Conservation (phyloP, 2,797 vertebrate species). For the Paratrypauchen microcephalus region DNA sequence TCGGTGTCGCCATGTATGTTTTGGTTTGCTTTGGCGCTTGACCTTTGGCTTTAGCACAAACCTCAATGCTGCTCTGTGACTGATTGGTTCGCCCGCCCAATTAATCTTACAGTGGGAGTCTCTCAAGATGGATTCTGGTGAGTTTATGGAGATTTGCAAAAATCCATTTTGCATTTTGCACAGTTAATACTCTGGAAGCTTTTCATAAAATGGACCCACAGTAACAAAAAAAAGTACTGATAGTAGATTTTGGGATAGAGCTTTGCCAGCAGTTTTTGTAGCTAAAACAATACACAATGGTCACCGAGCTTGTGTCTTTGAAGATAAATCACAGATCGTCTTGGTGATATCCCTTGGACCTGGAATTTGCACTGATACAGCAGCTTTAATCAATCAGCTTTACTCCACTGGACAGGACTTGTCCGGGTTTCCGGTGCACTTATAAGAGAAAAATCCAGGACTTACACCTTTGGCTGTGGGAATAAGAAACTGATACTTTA, state of each 20-base stretch:
- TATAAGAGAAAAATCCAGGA: slow-evolving; percentile 14
- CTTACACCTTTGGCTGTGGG: slow-evolving; percentile 5
- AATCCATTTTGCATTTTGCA: too few relatives aligned
- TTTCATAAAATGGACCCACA: neutral
- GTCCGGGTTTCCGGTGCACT: slow-evolving; percentile 19
- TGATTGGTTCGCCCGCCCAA: too few relatives aligned
- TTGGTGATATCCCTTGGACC: slow-evolving; percentile 18
- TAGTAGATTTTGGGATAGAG: neutral
- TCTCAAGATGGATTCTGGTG: too few relatives aligned
- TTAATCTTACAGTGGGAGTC: too few relatives aligned
- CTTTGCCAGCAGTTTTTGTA: neutral
- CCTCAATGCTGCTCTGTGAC: too few relatives aligned
- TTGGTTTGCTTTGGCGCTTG: too few relatives aligned
- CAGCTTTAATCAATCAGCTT: slow-evolving; percentile 49
- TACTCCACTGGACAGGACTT: slow-evolving; percentile 19
- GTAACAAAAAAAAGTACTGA: too few relatives aligned
- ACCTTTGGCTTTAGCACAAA: too few relatives aligned
- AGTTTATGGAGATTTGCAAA: too few relatives aligned
- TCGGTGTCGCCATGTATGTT: too few relatives aligned
- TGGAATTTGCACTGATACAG: slow-evolving; percentile 41
- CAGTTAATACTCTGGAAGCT: neutral
- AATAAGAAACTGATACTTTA: slow-evolving; percentile 7
- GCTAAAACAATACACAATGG: slow-evolving; percentile 28
- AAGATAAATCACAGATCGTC: slow-evolving; percentile 31
- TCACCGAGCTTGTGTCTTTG: slow-evolving; percentile 23